A percentile compares a stretch with the other conserved stretches of the same genome.
Conservation (phyloP, 2,888 invertebrate species). For the Sceliomorpha sp. region DNA sequence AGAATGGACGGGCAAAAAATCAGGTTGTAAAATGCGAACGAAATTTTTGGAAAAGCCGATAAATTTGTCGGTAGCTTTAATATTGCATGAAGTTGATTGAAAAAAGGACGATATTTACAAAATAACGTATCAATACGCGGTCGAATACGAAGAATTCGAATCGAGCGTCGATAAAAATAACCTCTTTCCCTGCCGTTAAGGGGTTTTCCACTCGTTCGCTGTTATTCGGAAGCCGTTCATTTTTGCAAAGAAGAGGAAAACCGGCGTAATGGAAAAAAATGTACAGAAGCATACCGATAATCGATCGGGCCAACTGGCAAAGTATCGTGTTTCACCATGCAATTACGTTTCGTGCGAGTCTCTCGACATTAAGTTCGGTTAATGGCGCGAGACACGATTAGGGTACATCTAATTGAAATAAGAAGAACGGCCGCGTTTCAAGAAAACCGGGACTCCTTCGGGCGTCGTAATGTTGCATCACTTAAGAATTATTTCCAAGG, state of each 20-base stretch:
- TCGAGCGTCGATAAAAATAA: conserved; percentile 16
- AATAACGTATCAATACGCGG: not conserved
- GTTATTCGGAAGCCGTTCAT: conserved; percentile 6
- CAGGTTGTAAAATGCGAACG: conserved; percentile 28
- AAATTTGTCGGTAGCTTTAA: conserved; percentile 35
- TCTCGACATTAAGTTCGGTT: conserved; percentile 62
- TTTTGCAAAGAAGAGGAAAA: conserved; percentile 9
- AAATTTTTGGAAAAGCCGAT: conserved; percentile 45
- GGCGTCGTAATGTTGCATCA: conserved; percentile 49
- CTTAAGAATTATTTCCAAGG: conserved; percentile 46
- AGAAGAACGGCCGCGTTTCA: conserved; percentile 60
- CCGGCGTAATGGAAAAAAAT: not conserved
- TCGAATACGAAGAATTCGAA: conserved; percentile 23
- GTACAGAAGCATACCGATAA: conserved; percentile 24
- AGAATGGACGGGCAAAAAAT: conserved; percentile 27
- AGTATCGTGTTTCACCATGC: conserved; percentile 21
- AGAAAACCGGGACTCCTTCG: conserved; percentile 37
- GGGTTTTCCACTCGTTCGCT: conserved; percentile 16
- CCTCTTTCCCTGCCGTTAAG: conserved; percentile 25
- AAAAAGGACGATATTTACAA: conserved; percentile 18
- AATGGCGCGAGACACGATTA: conserved; percentile 73
- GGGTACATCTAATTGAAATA: conserved; percentile 73
- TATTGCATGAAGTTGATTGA: conserved; percentile 32
- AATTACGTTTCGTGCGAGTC: conserved; percentile 54
- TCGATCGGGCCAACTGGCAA: conserved; percentile 22